phyloP scores from a whole-genome alignment of 2,113 vertebrate species.

The Nesoenas mayeri region DNA sequence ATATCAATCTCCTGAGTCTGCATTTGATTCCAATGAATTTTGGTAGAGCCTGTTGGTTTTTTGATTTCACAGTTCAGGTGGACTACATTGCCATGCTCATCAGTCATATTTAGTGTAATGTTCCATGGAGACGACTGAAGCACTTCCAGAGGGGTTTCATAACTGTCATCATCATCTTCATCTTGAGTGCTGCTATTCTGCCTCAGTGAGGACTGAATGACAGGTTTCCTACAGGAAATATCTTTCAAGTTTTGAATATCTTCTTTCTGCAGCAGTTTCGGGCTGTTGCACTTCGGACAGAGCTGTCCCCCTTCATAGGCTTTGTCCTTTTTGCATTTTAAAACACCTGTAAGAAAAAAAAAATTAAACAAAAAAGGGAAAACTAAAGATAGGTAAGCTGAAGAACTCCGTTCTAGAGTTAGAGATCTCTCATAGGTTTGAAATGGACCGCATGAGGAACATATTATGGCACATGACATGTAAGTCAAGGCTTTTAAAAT shows the following conservation, averaged over 20 bases:
- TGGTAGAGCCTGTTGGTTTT: constrained; percentile 56
- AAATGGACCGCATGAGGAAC: neutral
- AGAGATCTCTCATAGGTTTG: neutral
- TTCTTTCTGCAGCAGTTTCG: constrained; percentile 66
- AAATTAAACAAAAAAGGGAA: neutral
- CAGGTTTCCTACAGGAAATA: constrained; percentile 78
- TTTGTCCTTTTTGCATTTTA: constrained; percentile 93
- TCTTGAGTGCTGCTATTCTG: constrained; percentile 51
- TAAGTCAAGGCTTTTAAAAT: neutral
- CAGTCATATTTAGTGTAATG: constrained; percentile 82
- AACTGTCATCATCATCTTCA: constrained; percentile 51
- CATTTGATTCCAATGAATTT: constrained; percentile 77
- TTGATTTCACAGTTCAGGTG: constrained; percentile 78
- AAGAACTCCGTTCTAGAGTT: neutral
- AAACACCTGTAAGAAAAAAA: constrained; percentile 73
- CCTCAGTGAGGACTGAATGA: constrained; percentile 74
- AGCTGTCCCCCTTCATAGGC: constrained; percentile 81
- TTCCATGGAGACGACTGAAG: constrained; percentile 76
- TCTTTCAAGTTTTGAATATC: constrained; percentile 75
- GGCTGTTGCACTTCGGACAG: constrained; percentile 83
- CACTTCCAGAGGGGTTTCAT: constrained; percentile 35
- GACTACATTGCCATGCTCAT: constrained; percentile 86
- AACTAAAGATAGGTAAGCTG: neutral
- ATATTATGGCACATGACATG: neutral
- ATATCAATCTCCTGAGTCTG: constrained; percentile 70